Conservation (phyloP, 2,113 vertebrate species). For the Cygnus atratus region DNA sequence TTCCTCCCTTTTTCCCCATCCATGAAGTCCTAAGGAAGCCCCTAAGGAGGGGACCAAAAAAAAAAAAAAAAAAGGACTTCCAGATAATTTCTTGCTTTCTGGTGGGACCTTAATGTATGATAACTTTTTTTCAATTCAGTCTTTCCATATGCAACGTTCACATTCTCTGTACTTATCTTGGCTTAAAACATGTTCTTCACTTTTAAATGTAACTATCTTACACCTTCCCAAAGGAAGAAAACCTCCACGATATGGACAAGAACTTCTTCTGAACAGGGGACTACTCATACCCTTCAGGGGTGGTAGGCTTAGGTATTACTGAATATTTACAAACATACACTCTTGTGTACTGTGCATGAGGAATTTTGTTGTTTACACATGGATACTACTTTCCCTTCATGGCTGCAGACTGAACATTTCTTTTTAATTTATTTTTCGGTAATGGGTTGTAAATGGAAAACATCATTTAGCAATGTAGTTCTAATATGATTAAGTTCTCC, state of each 20-base stretch:
- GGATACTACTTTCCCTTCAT: slow-evolving; percentile 3
- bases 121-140: neutral
- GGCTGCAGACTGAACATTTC: neutral
- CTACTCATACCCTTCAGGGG: neutral
- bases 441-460: slow-evolving; percentile 38
- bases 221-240: neutral
- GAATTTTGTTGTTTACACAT: neutral
- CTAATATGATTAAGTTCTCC: slow-evolving; percentile 47
- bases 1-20: neutral
- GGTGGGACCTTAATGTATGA: neutral
- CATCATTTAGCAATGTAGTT: slow-evolving; percentile 32
- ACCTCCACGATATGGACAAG: neutral
- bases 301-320: neutral
- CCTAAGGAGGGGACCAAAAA: neutral
- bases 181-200: neutral
- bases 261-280: neutral
- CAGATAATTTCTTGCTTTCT: neutral
- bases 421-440: neutral
- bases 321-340: neutral
- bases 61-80: neutral
- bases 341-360: neutral
- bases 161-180: neutral
- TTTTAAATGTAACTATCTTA: neutral
- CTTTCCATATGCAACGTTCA: neutral
- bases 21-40: neutral